Evolutionary conservation across 2,113 vertebrate species (phyloP).

Genomic region (Pomatostomus ruficeps): DNA sequence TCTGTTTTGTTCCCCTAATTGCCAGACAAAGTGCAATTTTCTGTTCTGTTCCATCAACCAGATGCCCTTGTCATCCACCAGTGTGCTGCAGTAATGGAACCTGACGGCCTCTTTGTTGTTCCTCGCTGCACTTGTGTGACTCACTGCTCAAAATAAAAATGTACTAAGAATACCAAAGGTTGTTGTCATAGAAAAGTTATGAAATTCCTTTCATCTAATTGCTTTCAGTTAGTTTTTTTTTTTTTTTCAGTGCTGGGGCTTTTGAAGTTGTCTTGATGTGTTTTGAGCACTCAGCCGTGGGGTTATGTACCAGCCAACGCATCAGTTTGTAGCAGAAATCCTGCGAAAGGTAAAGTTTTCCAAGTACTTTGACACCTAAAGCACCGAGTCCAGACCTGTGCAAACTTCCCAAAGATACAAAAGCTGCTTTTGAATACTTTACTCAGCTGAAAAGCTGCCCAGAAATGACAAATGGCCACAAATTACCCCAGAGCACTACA

Average conservation of each 20-base stretch:
- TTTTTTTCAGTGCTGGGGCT: not conserved
- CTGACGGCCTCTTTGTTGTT: conserved; percentile 33
- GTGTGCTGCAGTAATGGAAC: conserved; percentile 21
- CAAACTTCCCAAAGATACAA: not conserved
- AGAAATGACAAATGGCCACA: not conserved
- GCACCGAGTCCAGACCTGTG: not conserved
- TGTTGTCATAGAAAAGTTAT: conserved; percentile 19
- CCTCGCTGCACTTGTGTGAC: conserved; percentile 21
- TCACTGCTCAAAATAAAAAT: conserved; percentile 50
- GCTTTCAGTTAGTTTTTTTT: not conserved
- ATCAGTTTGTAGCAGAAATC: not conserved
- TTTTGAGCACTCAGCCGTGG: not conserved
- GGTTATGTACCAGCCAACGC: not conserved
- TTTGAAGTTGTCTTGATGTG: not conserved
- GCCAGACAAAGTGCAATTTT: conserved; percentile 59
- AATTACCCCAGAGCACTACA: not conserved
- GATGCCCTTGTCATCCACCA: conserved; percentile 46
- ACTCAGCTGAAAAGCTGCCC: not conserved
- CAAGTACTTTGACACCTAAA: not conserved
- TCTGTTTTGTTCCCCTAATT: conserved; percentile 30
- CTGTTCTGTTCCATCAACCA: conserved; percentile 43
- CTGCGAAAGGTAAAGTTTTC: not conserved
- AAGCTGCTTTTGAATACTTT: not conserved
- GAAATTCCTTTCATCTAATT: conserved; percentile 16
- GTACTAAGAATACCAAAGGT: conserved; percentile 13